Percentiles rank a stretch among this genome's conserved stretches.
phyloP scores from a whole-genome alignment of 2,888 invertebrate genomes.

The Oligia strigilis region DNA sequence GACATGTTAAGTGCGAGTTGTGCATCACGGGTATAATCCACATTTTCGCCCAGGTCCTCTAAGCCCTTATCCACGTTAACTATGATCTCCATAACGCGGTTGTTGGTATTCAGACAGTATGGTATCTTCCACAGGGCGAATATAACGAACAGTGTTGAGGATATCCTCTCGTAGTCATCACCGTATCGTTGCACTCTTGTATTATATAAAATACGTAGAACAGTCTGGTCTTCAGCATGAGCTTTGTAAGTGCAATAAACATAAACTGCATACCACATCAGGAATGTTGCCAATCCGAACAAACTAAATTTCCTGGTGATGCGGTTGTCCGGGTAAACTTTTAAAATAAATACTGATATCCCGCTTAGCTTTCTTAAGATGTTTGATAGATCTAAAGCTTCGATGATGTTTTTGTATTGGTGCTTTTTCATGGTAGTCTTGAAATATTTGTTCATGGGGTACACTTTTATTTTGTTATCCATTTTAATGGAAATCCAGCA shows the following conservation, averaged over 20 bases:
- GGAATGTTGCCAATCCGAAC: conserved; percentile 69
- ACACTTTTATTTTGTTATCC: conserved; percentile 28
- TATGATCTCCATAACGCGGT: conserved; percentile 68
- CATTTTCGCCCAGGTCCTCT: conserved; percentile 70
- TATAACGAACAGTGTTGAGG: conserved; percentile 70
- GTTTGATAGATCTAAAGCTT: conserved; percentile 69
- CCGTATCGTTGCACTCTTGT: conserved; percentile 81
- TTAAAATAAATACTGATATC: conserved; percentile 67
- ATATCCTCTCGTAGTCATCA: conserved; percentile 76
- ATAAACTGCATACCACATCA: conserved; percentile 71
- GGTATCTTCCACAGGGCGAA: conserved; percentile 77
- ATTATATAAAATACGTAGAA: conserved; percentile 77
- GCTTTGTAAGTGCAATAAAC: conserved; percentile 75
- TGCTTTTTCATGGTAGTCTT: conserved; percentile 54
- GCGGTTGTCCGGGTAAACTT: conserved; percentile 49
- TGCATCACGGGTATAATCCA: conserved; percentile 72
- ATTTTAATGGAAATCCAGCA: background rate
- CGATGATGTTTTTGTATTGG: conserved; percentile 72
- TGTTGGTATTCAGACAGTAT: conserved; percentile 70
- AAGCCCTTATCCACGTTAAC: conserved; percentile 75
- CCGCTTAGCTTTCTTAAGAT: conserved; percentile 74
- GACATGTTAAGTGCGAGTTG: conserved; percentile 64
- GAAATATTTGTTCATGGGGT: conserved; percentile 48
- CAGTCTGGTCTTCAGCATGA: conserved; percentile 75
- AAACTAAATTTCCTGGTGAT: conserved; percentile 67